Conservation (phyloP, 2,888 invertebrate species). For the Frankliniella intonsa region DNA sequence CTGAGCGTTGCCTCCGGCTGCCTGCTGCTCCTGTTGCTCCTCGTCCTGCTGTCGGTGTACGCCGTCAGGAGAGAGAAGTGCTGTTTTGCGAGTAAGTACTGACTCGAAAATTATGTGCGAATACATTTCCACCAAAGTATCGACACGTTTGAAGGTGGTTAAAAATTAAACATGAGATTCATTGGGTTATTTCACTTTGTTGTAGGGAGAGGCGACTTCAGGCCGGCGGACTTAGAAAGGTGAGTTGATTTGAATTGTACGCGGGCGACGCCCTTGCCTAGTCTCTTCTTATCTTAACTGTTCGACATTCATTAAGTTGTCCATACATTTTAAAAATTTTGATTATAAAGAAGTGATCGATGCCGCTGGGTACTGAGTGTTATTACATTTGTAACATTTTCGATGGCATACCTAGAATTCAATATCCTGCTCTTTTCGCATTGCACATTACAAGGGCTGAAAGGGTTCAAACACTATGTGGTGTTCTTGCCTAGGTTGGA, state of each 20-base stretch:
- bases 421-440: too few species aligned
- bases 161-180: not conserved
- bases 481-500: not conserved
- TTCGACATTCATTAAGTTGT: too few species aligned
- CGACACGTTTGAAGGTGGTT: not conserved
- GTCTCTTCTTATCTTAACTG: too few species aligned
- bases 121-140: too few species aligned
- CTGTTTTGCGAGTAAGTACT: constrained; percentile 58
- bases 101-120: constrained; percentile 25
- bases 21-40: constrained; percentile 53
- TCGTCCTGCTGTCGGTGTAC: constrained; percentile 56
- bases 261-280: too few species aligned
- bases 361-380: too few species aligned
- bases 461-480: too few species aligned
- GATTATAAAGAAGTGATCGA: too few species aligned
- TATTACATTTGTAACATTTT: too few species aligned
- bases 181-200: constrained; percentile 43
- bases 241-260: constrained; percentile 45
- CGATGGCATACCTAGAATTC: too few species aligned
- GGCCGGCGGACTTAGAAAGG: constrained; percentile 79
- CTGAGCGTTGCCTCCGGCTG: constrained; percentile 56
- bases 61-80: constrained; percentile 57
- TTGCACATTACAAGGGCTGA: too few species aligned
- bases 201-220: constrained; percentile 76
- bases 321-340: too few species aligned